Evolutionary conservation across 2,113 vertebrate genomes (phyloP), one percentile per base, ranked within the genome.

Genomic region (Sphyrna mokarran): DNA sequence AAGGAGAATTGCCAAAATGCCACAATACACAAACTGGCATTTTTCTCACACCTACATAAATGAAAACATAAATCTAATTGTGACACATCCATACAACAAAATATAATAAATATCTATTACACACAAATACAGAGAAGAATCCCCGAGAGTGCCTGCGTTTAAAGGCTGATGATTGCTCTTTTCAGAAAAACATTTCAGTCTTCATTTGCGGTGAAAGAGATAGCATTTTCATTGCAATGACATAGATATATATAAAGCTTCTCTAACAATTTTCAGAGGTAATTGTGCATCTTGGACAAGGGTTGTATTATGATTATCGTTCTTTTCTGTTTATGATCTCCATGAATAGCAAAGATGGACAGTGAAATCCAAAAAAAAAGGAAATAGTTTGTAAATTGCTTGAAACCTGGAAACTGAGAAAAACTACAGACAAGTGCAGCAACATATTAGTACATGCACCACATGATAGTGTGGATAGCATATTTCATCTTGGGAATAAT

Each of bases 161-260:
- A 40, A 37, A 83, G n/a, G 37, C 2, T 83, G 37, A 40, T 40
- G 16, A 40, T 40, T 40, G 80, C 16, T 10, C 22, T 54, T 48
- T 87, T 83, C 6, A 20, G 26, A 87, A 87, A 58, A 54, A 9
- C 11, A 54, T 54, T 87, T 29, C 10, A 87, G 26, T 58, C 6
- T 54, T 87, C 43, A 48, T 87, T 54, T 54, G 22, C 9, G 54
- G 43, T 87, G 85, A 66, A 66, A 26, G 29, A 33, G 90, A 63
- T 76, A 76, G 11, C 72, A 68, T 94, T 94, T 68, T 94, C 16
- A 68, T 94, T 94, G 90, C 33, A 94, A 94, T 48, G n/a, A 68
- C 7, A 68, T 94, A 54, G 48, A 54, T 54, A 61, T 10, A 68
- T 18, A 37, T 37, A 94, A 37, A 40, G n/a, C 16, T 20, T 66